phyloP scores from a whole-genome alignment of 1,140 invertebrate species.

The Drosophila suzukii region DNA sequence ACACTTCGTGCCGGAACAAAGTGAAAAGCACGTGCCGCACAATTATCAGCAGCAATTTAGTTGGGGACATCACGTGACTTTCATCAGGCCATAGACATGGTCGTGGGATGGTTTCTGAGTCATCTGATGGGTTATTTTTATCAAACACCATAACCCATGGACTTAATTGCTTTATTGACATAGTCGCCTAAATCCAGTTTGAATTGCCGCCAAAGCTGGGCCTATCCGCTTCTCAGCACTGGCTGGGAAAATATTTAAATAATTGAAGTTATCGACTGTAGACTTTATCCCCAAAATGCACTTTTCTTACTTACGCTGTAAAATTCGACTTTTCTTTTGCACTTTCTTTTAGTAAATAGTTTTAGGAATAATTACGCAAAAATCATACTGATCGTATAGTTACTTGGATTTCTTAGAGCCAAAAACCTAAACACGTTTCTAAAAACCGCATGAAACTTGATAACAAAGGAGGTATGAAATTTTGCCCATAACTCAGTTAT shows the following conservation, averaged over 20 bases:
- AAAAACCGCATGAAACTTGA: too few species aligned
- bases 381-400: too few species aligned
- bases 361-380: too few species aligned
- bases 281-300: neutral
- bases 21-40: conserved; percentile 48
- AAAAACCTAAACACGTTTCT: too few species aligned
- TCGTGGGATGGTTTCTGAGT: neutral
- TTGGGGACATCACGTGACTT: conserved; percentile 45
- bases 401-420: too few species aligned
- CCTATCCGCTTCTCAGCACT: neutral
- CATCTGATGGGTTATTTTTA: neutral
- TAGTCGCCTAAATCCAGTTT: neutral
- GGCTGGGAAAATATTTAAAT: neutral
- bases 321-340: too few species aligned
- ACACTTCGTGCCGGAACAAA: conserved; percentile 51
- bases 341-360: too few species aligned
- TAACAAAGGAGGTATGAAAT: too few species aligned
- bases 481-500: too few species aligned
- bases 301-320: too few species aligned
- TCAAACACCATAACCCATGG: neutral
- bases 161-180: conserved; percentile 1
- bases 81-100: neutral
- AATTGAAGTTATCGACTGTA: too few species aligned
- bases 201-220: conserved; percentile 1
- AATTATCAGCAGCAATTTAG: conserved; percentile 47